Percentiles rank a stretch among this genome's conserved stretches.
Conservation (phyloP, 2,797 vertebrate genomes). For the Sebastes vulpes region DNA sequence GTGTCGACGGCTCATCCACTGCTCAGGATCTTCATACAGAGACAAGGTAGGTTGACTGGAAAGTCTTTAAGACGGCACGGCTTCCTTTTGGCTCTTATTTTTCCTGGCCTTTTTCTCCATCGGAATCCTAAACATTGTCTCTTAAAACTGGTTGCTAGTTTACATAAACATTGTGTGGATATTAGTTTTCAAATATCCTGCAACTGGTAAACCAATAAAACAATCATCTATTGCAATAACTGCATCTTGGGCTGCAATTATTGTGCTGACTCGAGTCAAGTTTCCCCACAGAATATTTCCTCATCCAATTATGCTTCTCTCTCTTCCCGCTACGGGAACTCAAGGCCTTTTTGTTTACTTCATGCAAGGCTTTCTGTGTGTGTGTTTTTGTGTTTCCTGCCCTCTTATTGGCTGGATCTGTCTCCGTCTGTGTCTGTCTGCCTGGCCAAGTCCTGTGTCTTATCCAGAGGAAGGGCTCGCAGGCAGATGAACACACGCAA, state of each 20-base stretch:
- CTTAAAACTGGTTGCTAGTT: neutral
- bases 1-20: slow-evolving; percentile 95
- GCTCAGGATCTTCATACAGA: slow-evolving; percentile 97
- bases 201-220: slow-evolving; percentile 12
- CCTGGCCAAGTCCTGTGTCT: slow-evolving; percentile 73
- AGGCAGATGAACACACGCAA: slow-evolving; percentile 60
- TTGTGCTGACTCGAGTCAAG: slow-evolving; percentile 35
- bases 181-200: slow-evolving; percentile 14
- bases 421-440: slow-evolving; percentile 75
- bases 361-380: slow-evolving; percentile 40
- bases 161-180: neutral
- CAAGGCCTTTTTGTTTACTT: slow-evolving; percentile 72
- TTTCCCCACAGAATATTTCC: slow-evolving; percentile 62
- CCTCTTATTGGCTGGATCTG: slow-evolving; percentile 74
- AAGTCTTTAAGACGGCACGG: neutral
- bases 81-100: neutral
- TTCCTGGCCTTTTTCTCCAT: neutral
- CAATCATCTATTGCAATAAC: slow-evolving; percentile 31
- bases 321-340: slow-evolving; percentile 49
- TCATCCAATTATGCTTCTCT: slow-evolving; percentile 56
- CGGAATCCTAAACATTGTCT: neutral
- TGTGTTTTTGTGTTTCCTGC: slow-evolving; percentile 54
- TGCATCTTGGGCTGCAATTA: slow-evolving; percentile 23
- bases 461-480: slow-evolving; percentile 77
- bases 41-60: slow-evolving; percentile 89